A percentile compares a stretch with the other conserved stretches of the same genome.
These are phyloP conservation scores for Shargacucullia verbasci DNA, from an alignment of 2,888 invertebrate genomes.

Conservation along the genomic window DNA sequence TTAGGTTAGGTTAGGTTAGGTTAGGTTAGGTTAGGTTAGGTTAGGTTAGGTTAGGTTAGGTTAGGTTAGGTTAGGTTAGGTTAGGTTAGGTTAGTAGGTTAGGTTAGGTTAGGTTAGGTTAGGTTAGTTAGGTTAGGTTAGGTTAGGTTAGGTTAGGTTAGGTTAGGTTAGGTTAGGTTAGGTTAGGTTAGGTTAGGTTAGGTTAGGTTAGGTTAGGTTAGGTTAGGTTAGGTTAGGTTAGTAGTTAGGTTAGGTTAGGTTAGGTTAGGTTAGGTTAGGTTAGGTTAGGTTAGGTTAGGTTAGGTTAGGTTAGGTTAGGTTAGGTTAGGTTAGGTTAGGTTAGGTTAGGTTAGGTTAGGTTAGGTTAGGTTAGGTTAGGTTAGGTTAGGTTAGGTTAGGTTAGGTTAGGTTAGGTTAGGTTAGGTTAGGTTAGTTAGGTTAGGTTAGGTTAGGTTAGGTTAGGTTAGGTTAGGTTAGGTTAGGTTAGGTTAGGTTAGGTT, in stretches of 20 bases:
- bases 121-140: slow-evolving; percentile 4
- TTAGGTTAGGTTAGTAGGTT: no score
- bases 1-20: slow-evolving; percentile 32
- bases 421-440: slow-evolving; percentile 30
- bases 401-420: slow-evolving; percentile 14
- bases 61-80: slow-evolving; percentile 34
- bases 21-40: slow-evolving; percentile 30
- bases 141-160: slow-evolving; percentile 2
- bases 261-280: slow-evolving; percentile 3
- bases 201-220: no score
- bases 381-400: slow-evolving; percentile 1
- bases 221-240: no score
- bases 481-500: no score
- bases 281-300: not conserved
- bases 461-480: slow-evolving; percentile 24
- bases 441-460: slow-evolving; percentile 24
- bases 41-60: slow-evolving; percentile 23
- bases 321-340: slow-evolving; percentile 12
- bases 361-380: slow-evolving; percentile 7
- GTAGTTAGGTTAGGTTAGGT: no score
- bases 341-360: slow-evolving; percentile 13
- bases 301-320: no score
- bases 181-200: no score
- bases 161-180: no score
- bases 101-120: slow-evolving; percentile 15